Conservation (phyloP, 2,888 invertebrate species). For the Rambutsinella grinnellia region DNA sequence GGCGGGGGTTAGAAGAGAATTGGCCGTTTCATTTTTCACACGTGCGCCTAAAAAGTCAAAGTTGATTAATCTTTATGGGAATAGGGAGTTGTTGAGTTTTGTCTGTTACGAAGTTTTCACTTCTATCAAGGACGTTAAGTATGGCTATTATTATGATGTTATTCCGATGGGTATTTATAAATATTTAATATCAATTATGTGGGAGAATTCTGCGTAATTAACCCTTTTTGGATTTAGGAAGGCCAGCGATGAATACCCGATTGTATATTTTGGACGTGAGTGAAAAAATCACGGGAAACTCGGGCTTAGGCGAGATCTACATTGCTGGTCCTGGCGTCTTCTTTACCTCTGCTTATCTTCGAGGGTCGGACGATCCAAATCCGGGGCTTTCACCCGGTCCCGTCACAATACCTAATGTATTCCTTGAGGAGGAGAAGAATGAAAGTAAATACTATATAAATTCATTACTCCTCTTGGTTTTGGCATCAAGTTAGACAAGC, state of each 20-base stretch:
- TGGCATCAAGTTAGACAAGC: neutral
- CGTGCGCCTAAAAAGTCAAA: slow-evolving; percentile 76
- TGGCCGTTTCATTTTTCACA: slow-evolving; percentile 76
- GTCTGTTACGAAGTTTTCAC: slow-evolving; percentile 83
- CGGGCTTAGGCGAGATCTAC: neutral
- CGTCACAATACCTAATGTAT: neutral
- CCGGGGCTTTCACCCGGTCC: neutral
- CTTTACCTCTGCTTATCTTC: no score
- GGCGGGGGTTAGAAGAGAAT: slow-evolving; percentile 75
- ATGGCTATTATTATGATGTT: slow-evolving; percentile 74
- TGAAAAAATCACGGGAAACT: neutral
- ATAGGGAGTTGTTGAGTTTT: slow-evolving; percentile 93
- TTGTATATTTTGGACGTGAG: neutral
- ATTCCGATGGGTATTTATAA: slow-evolving; percentile 84
- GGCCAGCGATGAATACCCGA: slow-evolving; percentile 4
- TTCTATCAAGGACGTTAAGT: slow-evolving; percentile 70
- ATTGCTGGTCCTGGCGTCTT: neutral
- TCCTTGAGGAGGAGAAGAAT: neutral
- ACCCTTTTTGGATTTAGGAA: neutral
- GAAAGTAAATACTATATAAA: no score
- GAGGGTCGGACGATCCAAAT: neutral
- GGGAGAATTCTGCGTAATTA: neutral
- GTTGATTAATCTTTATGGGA: slow-evolving; percentile 90
- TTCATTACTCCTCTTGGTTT: slow-evolving; percentile 6
- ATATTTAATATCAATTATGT: neutral